Evolutionary conservation across 92 coral and sea anemone genomes (phyloP).

Genomic region (Heteractis magnifica): DNA sequence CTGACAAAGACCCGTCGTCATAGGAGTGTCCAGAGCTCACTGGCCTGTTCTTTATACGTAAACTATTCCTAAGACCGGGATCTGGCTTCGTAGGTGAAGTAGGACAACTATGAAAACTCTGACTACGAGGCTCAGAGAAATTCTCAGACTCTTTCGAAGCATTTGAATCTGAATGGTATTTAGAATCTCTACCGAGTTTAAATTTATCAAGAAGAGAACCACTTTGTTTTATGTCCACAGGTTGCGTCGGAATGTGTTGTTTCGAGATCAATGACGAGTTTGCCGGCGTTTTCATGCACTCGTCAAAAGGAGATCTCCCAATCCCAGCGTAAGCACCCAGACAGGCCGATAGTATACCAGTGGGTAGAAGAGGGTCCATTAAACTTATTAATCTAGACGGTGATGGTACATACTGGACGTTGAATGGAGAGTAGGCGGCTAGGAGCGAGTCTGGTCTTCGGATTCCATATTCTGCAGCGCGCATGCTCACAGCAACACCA

Average conservation of each 20-base stretch:
- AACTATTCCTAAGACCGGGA: slow-evolving; percentile 5
- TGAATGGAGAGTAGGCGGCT: slow-evolving; percentile 87
- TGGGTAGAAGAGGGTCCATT: slow-evolving; percentile 90
- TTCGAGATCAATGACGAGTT: slow-evolving; percentile 40
- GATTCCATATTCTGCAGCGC: slow-evolving; percentile 91
- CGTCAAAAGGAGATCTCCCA: slow-evolving; percentile 85
- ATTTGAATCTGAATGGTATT: slow-evolving; percentile 6
- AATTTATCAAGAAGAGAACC: slow-evolving; percentile 53
- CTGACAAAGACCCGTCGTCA: too few relatives aligned
- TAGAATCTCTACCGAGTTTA: slow-evolving; percentile 11
- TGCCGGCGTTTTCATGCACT: slow-evolving; percentile 52
- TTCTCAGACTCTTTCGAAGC: slow-evolving; percentile 33
- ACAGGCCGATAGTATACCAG: slow-evolving; percentile 82
- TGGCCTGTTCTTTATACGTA: not conserved
- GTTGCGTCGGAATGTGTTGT: slow-evolving; percentile 34
- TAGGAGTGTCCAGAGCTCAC: not conserved
- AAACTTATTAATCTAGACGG: slow-evolving; percentile 89
- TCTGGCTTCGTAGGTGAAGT: slow-evolving; percentile 49
- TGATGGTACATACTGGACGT: slow-evolving; percentile 89
- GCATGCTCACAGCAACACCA: slow-evolving; percentile 76
- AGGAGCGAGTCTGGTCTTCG: slow-evolving; percentile 90
- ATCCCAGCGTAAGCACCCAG: slow-evolving; percentile 88
- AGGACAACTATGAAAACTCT: slow-evolving; percentile 72
- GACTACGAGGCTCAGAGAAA: slow-evolving; percentile 15
- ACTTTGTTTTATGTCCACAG: slow-evolving; percentile 36